Evolutionary conservation across 2,113 vertebrate genomes (phyloP), one percentile per base, ranked within the genome.

Genomic region (Phrynocephalus versicolor): DNA sequence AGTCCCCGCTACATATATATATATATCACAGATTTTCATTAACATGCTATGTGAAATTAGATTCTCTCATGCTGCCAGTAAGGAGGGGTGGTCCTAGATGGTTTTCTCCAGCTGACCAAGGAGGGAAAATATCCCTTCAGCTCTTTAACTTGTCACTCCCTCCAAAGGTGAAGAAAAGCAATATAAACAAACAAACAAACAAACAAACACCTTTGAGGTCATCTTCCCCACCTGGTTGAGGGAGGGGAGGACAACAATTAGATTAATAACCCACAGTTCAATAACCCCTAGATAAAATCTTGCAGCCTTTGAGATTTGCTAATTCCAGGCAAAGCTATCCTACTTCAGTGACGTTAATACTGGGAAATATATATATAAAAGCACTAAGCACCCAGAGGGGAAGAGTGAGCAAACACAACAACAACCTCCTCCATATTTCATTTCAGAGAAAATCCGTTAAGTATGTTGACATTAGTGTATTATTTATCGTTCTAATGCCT

Each of bases 91-190:
- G 64, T 86, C 90, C 84, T 89, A 89, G 85, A 86, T n/a, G n/a
- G n/a, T 87, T 19, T 33, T 39, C 1, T 2, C 1, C 82, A 0
- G 62, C 78, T 27, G n/a, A 81, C 23, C 27, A 15, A 7, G 10
- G 30, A n/a, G 0, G 71, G 45, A 39, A 87, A 77, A 73, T 51
- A 51, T 45, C 65, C 88, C 81, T 86, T 85, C 89, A 86, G 79
- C 37, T 85, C 87, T 78, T 86, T 85, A 87, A 90, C 81, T 81
- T 71, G 78, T 82, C 85, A 65, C 67, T 91, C 73, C 79, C 92
- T 81, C 69, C 55, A 0, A 1, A 9, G 77, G 84, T 85, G 79
- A 87, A 71, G 89, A 70, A 86, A 90, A 35, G 18, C 62, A 72
- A 45, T 45, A 1, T 65, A 60, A 81, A 1, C 73, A 14, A n/a